Base-by-base conservation (phyloP, 2,888 invertebrate species). In the Chydorus sphaericus region DNA sequence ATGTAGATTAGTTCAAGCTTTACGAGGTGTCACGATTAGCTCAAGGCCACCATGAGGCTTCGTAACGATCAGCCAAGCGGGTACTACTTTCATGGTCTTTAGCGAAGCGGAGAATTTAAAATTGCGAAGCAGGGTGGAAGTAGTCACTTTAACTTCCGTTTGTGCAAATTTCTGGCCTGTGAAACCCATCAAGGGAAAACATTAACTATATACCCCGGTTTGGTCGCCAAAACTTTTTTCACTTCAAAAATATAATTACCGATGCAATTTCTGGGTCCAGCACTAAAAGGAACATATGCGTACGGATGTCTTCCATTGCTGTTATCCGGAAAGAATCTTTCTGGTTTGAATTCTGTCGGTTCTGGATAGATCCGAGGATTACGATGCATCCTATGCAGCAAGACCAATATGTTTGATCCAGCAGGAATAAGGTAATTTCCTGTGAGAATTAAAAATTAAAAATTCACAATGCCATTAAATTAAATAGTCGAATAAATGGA, bases 21-120 rank as follows among this genome's bases (percentile, higher is more conserved):
- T 82, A 84, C 16, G 86, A 71, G 67, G 83, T 81, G 73, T 85
- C 86, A 65, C 85, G 85, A 62, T 83, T 84, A 11, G 82, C 85
- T 28, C 85, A 83, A 3, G 86, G 85, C 3, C 85, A 85, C 2
- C 86, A 87, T 64, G 86, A 85, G 66, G 28, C 28, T 44, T 44
- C 44, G 28, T 26, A 23, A 28, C 28, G 2, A 44, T 6, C 10
- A 26, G 44, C 23, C 4, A 5, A 10, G 44, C 23, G 3, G 23
- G 18, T 8, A 23, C 31, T 11, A 30, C 29, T 18, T 8, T 23
- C 23, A 30, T 20, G n/a, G 44, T 44, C 20, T 26, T 28, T 20
- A 30, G n/a, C 8, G 39, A 39, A 39, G 20, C 2, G 16, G 16
- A 16, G 16, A 51, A 28, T 30, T 51, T 28, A n/a, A 51, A 51